Conservation (phyloP, 2,888 invertebrate genomes). For the Nematopogon swammerdamellus region DNA sequence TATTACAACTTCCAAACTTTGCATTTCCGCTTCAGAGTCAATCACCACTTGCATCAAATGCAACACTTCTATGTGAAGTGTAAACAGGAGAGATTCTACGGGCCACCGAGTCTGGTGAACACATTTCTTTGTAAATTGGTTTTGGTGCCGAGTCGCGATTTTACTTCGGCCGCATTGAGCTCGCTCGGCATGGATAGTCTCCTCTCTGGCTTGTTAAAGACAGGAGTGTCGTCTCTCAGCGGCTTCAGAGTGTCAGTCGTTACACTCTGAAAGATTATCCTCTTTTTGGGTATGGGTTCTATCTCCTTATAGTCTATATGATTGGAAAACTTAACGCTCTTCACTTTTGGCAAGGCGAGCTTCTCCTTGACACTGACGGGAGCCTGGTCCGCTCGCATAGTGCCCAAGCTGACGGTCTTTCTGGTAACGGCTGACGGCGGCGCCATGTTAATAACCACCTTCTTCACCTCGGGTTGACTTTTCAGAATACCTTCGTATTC, state of each 20-base stretch:
- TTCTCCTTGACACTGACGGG: slow-evolving; percentile 42
- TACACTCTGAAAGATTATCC: neutral
- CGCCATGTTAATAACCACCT: slow-evolving; percentile 32
- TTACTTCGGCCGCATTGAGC: slow-evolving; percentile 19
- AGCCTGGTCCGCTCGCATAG: slow-evolving; percentile 45
- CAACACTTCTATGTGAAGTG: neutral
- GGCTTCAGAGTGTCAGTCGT: neutral
- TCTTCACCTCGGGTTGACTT: slow-evolving; percentile 20
- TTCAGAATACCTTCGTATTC: slow-evolving; percentile 49
- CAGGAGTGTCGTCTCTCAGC: slow-evolving; percentile 9
- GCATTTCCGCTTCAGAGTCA: too few species aligned
- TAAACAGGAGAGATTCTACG: slow-evolving; percentile 11
- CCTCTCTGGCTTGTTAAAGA: slow-evolving; percentile 45
- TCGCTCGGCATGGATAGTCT: slow-evolving; percentile 37
- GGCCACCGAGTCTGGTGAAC: slow-evolving; percentile 38
- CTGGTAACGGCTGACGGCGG: slow-evolving; percentile 24
- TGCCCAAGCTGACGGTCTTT: slow-evolving; percentile 26
- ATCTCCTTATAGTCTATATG: slow-evolving; percentile 46
- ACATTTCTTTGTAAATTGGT: slow-evolving; percentile 32
- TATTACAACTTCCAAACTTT: too few species aligned
- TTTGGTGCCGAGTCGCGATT: slow-evolving; percentile 33
- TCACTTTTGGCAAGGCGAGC: slow-evolving; percentile 29
- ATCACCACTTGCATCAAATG: too few species aligned
- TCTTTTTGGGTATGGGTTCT: slow-evolving; percentile 14
- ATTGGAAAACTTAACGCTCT: slow-evolving; percentile 48